Conservation (phyloP, 2,113 vertebrate species). For the Leptobrachium leishanense region DNA sequence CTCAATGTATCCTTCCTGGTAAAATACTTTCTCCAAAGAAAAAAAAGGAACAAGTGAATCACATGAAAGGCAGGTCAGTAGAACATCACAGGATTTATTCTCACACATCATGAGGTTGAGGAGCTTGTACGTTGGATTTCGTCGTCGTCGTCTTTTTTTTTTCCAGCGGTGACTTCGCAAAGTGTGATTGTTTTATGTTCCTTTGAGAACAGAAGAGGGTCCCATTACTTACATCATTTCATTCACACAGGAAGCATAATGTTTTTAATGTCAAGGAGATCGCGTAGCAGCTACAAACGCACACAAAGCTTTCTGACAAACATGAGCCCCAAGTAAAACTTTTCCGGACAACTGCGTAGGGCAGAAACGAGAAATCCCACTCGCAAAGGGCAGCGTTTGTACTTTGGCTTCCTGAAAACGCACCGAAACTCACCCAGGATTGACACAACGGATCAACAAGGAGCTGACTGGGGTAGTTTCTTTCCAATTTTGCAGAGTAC, state of each 20-base stretch:
- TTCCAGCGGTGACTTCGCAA: not conserved
- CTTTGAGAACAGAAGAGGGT: slow-evolving; percentile 8
- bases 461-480: slow-evolving; percentile 69
- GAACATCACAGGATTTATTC: no score
- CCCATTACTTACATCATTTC: slow-evolving; percentile 28
- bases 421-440: slow-evolving; percentile 61
- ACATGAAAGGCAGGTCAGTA: no score
- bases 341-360: slow-evolving; percentile 37
- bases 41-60: no score
- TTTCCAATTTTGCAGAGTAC: slow-evolving; percentile 63
- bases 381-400: not conserved
- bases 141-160: not conserved
- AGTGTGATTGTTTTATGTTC: slow-evolving; percentile 39
- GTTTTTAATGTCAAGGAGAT: slow-evolving; percentile 43
- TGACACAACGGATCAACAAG: slow-evolving; percentile 65
- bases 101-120: no score
- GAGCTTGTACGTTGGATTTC: not conserved
- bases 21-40: no score
- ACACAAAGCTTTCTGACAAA: slow-evolving; percentile 43
- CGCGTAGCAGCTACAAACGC: slow-evolving; percentile 34
- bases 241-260: slow-evolving; percentile 36
- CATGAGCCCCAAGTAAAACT: slow-evolving; percentile 20
- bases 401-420: slow-evolving; percentile 12
- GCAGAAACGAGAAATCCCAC: slow-evolving; percentile 46
- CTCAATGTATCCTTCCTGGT: no score